Conservation (phyloP, 2,888 invertebrate genomes). For the Microplitis deprimator region DNA sequence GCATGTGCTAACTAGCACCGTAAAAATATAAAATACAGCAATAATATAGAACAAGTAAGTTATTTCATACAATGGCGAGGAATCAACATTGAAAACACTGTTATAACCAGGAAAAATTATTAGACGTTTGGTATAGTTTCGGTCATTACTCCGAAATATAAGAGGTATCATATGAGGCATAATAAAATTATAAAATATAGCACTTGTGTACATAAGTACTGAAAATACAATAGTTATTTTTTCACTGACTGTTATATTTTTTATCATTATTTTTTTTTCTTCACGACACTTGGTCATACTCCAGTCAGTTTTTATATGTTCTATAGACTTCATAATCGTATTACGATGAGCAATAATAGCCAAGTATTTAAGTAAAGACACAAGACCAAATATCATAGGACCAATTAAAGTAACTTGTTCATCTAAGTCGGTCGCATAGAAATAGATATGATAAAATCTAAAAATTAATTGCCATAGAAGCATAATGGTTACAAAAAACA, state of each 20-base stretch:
- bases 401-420: neutral
- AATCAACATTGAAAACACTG: constrained; percentile 46
- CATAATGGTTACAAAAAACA: neutral
- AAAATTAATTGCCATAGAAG: neutral
- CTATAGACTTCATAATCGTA: constrained; percentile 34
- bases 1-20: constrained; percentile 47
- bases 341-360: constrained; percentile 12
- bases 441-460: neutral
- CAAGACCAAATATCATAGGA: neutral
- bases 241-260: constrained; percentile 28
- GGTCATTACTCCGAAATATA: neutral
- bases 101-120: constrained; percentile 49
- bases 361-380: constrained; percentile 27
- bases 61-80: constrained; percentile 52
- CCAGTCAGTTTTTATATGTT: constrained; percentile 41
- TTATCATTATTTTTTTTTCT: constrained; percentile 47
- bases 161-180: constrained; percentile 27
- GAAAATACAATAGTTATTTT: constrained; percentile 33
- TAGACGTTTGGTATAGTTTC: neutral
- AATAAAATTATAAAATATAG: constrained; percentile 33
- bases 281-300: constrained; percentile 30
- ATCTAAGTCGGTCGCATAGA: neutral
- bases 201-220: constrained; percentile 40
- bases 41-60: constrained; percentile 48
- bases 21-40: constrained; percentile 39